A percentile compares a stretch with the other conserved stretches of the same genome.
Conservation (phyloP, 2,888 invertebrate genomes). For the Onthophagus sagittarius region DNA sequence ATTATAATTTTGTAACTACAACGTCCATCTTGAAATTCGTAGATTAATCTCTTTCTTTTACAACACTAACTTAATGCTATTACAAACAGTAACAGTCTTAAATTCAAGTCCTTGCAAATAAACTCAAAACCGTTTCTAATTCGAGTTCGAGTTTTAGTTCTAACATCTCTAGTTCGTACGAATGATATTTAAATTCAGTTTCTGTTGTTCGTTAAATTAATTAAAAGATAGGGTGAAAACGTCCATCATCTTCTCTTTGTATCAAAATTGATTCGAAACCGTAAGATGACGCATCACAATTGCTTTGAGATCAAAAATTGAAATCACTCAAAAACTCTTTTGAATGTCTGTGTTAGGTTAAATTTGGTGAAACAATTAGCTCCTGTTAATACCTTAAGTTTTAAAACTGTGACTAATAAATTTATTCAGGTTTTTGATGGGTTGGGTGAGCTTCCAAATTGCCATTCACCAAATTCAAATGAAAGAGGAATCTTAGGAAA, state of each 20-base stretch:
- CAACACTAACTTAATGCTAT: constrained; percentile 12
- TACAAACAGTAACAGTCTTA: constrained; percentile 30
- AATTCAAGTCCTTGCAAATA: constrained; percentile 34
- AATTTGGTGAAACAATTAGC: too few relatives aligned
- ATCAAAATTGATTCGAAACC: too few relatives aligned
- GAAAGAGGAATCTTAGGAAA: too few relatives aligned
- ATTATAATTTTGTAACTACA: constrained; percentile 11
- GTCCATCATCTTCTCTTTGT: constrained; percentile 31
- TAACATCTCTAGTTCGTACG: constrained; percentile 14
- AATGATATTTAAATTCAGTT: constrained; percentile 1
- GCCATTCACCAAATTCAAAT: too few relatives aligned
- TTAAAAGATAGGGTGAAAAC: constrained; percentile 13
- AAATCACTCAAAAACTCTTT: too few relatives aligned
- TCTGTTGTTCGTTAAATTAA: constrained; percentile 8
- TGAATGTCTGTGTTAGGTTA: too few relatives aligned
- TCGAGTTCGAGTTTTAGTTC: constrained; percentile 32
- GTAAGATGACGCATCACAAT: too few relatives aligned
- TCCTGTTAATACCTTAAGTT: too few relatives aligned
- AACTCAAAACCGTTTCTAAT: constrained; percentile 33
- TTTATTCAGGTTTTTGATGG: too few relatives aligned
- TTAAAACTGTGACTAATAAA: too few relatives aligned
- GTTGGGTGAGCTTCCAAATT: too few relatives aligned
- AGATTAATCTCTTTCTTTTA: constrained; percentile 29
- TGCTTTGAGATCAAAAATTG: constrained; percentile 34
- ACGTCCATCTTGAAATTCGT: constrained; percentile 20